phyloP scores from a whole-genome alignment of 2,113 vertebrate genomes.

The Chloropsis cyanopogon region DNA sequence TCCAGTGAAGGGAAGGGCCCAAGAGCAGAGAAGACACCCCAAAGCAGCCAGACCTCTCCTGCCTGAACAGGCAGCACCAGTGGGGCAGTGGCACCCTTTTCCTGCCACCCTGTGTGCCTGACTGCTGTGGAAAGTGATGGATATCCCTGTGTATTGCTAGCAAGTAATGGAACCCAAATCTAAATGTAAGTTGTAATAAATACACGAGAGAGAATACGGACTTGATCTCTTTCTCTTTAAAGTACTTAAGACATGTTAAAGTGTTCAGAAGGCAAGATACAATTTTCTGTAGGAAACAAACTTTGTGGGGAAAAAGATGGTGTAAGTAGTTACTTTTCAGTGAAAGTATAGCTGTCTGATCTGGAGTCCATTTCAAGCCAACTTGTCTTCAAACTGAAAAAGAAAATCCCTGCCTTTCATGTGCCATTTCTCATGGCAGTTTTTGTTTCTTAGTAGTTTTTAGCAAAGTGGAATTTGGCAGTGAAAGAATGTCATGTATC shows the following conservation, averaged over 20 bases:
- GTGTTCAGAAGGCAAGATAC: neutral
- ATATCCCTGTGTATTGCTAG: accelerated
- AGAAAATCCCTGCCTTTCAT: neutral
- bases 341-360: neutral
- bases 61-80: accelerated
- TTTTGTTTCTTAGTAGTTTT: neutral
- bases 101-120: accelerated
- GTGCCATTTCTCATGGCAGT: neutral
- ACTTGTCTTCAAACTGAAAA: neutral
- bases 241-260: neutral
- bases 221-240: neutral
- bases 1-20: accelerated
- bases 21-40: accelerated
- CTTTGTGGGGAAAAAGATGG: neutral
- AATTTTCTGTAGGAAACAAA: neutral
- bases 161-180: neutral
- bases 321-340: neutral
- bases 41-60: accelerated
- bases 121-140: neutral
- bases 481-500: neutral
- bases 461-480: neutral
- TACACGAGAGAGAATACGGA: neutral
- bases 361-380: neutral
- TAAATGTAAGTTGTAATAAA: neutral
- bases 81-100: accelerated